Percentiles rank a stretch among this genome's conserved stretches.
Evolutionary conservation across 2,888 invertebrate species (phyloP).

Genomic region (Eristalis intricaria): DNA sequence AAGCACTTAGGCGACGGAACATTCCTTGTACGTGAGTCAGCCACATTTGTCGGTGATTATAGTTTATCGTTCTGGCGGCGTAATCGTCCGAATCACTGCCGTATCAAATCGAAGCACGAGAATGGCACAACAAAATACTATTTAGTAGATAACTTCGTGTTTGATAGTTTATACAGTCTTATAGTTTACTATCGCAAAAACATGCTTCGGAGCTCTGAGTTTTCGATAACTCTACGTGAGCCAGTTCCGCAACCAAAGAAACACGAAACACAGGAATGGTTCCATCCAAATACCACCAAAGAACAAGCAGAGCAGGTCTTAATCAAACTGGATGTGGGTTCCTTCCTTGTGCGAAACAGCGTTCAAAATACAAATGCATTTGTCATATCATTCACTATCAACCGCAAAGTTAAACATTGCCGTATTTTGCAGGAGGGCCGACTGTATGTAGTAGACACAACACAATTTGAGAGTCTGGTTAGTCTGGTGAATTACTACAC

Average conservation of each 20-base stretch:
- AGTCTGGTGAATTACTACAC: slow-evolving; percentile 96
- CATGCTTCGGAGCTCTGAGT: slow-evolving; percentile 93
- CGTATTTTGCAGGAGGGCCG: slow-evolving; percentile 96
- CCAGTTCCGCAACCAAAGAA: slow-evolving; percentile 97
- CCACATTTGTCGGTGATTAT: slow-evolving; percentile 97
- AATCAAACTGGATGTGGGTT: slow-evolving; percentile 93
- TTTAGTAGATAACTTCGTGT: slow-evolving; percentile 92
- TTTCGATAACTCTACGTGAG: slow-evolving; percentile 92
- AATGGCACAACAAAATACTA: slow-evolving; percentile 94
- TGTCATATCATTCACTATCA: slow-evolving; percentile 95
- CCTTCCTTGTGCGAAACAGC: slow-evolving; percentile 96
- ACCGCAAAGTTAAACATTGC: slow-evolving; percentile 98
- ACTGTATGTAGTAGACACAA: slow-evolving; percentile 93
- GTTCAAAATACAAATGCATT: slow-evolving; percentile 92
- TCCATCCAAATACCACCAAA: slow-evolving; percentile 90
- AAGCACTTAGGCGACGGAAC: slow-evolving; percentile 94
- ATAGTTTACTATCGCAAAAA: slow-evolving; percentile 94
- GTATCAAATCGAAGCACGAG: slow-evolving; percentile 94
- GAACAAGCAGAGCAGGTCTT: slow-evolving; percentile 94
- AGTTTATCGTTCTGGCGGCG: slow-evolving; percentile 97
- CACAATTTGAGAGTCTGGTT: slow-evolving; percentile 97
- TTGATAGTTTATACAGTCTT: slow-evolving; percentile 95
- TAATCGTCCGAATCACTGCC: slow-evolving; percentile 94
- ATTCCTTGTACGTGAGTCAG: slow-evolving; percentile 95
- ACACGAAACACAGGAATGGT: slow-evolving; percentile 97